A percentile compares a stretch with the other conserved stretches of the same genome.
Evolutionary conservation across 2,113 vertebrate species (phyloP).

Genomic region (Axis porcinus): DNA sequence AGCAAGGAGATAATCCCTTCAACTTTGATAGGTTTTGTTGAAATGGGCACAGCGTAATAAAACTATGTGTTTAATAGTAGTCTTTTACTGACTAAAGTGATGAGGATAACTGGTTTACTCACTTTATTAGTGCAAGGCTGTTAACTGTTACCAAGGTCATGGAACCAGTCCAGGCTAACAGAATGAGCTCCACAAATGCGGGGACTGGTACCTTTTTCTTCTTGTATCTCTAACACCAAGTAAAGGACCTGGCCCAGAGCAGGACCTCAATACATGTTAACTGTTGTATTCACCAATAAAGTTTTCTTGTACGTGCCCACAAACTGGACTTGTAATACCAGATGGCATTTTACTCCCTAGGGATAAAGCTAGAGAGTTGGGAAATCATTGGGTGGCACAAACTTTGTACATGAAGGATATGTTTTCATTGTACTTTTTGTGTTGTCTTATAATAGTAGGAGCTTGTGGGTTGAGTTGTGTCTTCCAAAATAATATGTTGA

Average conservation of each 20-base stretch:
- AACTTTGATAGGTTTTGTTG: neutral
- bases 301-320: neutral
- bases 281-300: neutral
- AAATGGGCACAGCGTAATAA: neutral
- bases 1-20: neutral
- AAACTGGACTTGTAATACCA: neutral
- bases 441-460: neutral
- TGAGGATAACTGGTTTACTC: neutral
- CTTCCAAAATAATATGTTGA: neutral
- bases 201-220: neutral
- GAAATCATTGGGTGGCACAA: neutral
- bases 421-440: neutral
- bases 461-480: neutral
- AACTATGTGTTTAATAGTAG: neutral
- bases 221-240: neutral
- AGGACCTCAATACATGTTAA: neutral
- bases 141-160: neutral
- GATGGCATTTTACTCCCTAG: neutral
- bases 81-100: neutral
- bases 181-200: neutral
- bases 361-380: neutral
- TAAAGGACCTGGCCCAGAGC: neutral
- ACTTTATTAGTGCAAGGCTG: neutral
- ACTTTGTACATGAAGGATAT: neutral
- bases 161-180: neutral